Conservation (phyloP, 1,140 invertebrate genomes). For the Drosophila serrata region DNA sequence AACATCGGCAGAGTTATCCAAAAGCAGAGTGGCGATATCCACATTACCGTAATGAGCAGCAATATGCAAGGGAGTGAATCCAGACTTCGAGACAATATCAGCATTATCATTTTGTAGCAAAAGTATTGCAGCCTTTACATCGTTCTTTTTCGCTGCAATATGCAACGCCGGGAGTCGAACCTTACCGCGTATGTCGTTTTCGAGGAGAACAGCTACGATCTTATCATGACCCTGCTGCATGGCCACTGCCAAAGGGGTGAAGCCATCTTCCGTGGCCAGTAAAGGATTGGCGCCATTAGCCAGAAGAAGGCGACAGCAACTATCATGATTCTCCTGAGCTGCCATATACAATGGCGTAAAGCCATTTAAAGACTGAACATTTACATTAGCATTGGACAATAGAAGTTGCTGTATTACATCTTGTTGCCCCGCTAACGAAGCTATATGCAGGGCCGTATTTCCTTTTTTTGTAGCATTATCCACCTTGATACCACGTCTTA, state of each 20-base stretch:
- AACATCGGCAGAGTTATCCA: constrained; percentile 97
- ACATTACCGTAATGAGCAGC: constrained; percentile 99
- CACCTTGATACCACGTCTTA: constrained; percentile 95
- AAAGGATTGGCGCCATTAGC: constrained; percentile 98
- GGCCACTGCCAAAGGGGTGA: constrained; percentile 98
- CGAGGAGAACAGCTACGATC: constrained; percentile 97
- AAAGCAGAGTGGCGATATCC: constrained; percentile 95
- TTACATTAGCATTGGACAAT: constrained; percentile 96
- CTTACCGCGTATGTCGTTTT: constrained; percentile 97
- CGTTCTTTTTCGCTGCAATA: constrained; percentile 99
- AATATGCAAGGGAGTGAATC: constrained; percentile 99
- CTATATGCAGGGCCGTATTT: constrained; percentile 99
- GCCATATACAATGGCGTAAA: constrained; percentile 99
- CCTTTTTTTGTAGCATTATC: constrained; percentile 99
- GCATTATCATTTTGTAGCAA: constrained; percentile 97
- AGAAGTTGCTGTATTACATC: constrained; percentile 96
- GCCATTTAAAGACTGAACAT: constrained; percentile 98
- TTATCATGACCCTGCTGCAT: constrained; percentile 99
- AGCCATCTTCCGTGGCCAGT: constrained; percentile 98
- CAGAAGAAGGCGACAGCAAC: constrained; percentile 96
- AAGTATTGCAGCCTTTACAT: constrained; percentile 96
- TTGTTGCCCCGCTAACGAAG: constrained; percentile 98
- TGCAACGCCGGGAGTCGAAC: constrained; percentile 95
- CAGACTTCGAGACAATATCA: constrained; percentile 98
- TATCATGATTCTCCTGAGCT: constrained; percentile 98